phyloP scores from a whole-genome alignment of 2,797 vertebrate genomes.

The Anniella stebbinsi region DNA sequence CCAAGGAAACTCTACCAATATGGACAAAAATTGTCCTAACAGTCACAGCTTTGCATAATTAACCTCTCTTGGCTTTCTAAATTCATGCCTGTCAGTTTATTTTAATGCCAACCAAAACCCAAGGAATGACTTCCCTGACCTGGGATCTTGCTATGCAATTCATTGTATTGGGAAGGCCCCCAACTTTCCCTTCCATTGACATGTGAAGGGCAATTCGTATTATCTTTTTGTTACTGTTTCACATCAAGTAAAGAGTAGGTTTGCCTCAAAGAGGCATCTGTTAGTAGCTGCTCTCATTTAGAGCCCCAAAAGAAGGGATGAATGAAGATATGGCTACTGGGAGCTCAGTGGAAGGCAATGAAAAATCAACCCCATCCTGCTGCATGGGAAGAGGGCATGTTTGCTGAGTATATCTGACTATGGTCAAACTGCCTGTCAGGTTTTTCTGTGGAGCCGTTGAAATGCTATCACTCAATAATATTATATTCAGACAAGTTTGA shows the following conservation, averaged over 20 bases:
- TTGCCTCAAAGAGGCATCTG: neutral
- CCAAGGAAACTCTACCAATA: neutral
- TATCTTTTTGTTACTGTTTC: neutral
- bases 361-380: no score
- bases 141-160: neutral
- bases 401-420: no score
- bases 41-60: neutral
- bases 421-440: no score
- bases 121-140: neutral
- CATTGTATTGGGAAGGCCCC: neutral
- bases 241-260: neutral
- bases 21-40: conserved; percentile 12
- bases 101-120: neutral
- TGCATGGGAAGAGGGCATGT: no score
- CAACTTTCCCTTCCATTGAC: neutral
- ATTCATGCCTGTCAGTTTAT: neutral
- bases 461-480: neutral
- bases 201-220: neutral
- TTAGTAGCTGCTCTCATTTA: neutral
- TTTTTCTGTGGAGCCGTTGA: no score
- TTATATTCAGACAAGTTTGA: no score
- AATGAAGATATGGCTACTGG: neutral
- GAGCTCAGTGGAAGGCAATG: neutral
- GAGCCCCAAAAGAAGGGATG: neutral
- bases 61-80: neutral